Evolutionary conservation across 2,797 vertebrate genomes (phyloP), one percentile per base, ranked within the genome.

Genomic region (Sebastes iracundus): DNA sequence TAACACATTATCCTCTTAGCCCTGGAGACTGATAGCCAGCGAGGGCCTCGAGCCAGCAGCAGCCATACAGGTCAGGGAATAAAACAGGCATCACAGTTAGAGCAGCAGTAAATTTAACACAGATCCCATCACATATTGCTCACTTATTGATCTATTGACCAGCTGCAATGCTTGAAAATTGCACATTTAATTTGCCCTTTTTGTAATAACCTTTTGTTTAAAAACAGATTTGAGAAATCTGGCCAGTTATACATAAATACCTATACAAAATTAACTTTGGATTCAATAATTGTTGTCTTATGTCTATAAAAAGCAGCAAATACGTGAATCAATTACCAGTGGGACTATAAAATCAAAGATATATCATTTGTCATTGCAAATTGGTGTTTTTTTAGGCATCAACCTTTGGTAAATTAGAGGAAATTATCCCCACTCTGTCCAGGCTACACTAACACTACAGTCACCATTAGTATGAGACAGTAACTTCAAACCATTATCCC

Each of bases 1-100:
- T 97, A 97, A 96, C 97, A 96, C 94, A 94, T 96, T 96, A 97
- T 97, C 96, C 96, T 96, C 96, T 96, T 95, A 96, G 94, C 86
- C 88, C 89, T 69, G 90, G 90, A 93, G 94, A 95, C 90, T 93
- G 94, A 96, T 95, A 94, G 94, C 92, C 89, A 90, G 90, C 0
- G 66, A 94, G 94, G 91, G 93, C 92, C 88, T 75, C 30, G 58
- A 92, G 94, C 95, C 94, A 96, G 91, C 71, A 90, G 89, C 87
- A 88, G 91, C 90, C 89, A 62, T 78, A 87, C 90, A 89, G 86
- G 84, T 90, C 92, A 87, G 85, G 79, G 87, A 93, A 88, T 88
- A 85, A 91, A 89, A 88, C 89, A 83, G 86, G 85, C 93, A 49
- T 88, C 87, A 74, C 89, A 81, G 83, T 86, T 73, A 91, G 84